Base-by-base conservation (phyloP, 2,113 vertebrate species). In the Antennarius striatus region DNA sequence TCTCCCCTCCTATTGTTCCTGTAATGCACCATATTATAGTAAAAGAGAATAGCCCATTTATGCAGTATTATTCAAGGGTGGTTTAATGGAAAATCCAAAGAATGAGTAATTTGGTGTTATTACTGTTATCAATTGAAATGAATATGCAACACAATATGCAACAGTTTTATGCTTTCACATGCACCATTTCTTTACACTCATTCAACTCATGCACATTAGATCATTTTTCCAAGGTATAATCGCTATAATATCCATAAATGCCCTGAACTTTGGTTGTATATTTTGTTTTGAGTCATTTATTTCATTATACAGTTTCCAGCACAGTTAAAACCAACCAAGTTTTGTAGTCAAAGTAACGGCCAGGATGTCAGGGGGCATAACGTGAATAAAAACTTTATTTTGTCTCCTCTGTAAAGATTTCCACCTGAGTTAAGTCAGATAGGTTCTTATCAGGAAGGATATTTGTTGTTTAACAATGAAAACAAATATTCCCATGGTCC, bases 21-120 rank as follows among this genome's bases (percentile, higher is more conserved):
- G 82, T 92, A 88, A 91, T 77, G 77, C 93, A 94, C 95, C 92
- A 94, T 95, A 93, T 92, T 91, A 93, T 92, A 92, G 90, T 79
- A 83, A 86, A 93, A 92, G 93, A 95, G 88, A 94, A 93, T 93
- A 89, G 92, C 86, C 88, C 86, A 91, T 93, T 94, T 88, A 93
- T 89, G 88, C 84, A 84, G 86, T 58, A 84, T 94, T 92, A 93
- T 92, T 92, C 91, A 94, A 89, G 91, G 84, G 82, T 94, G 90
- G 92, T 93, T 90, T 92, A 91, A 85, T 91, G 85, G 82, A 91
- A 92, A 88, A 89, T 89, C 87, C 16, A 52, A 73, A 83, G 70
- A 57, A 81, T 81, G 71, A 51, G 71, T 85, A 57, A 80, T 88
- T 84, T 87, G 73, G 73, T 67, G 79, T 76, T 82, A 78, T 81